Percentiles rank a stretch among this genome's conserved stretches.
phyloP scores from a whole-genome alignment of 2,113 vertebrate genomes.

The Cinclus mexicanus region DNA sequence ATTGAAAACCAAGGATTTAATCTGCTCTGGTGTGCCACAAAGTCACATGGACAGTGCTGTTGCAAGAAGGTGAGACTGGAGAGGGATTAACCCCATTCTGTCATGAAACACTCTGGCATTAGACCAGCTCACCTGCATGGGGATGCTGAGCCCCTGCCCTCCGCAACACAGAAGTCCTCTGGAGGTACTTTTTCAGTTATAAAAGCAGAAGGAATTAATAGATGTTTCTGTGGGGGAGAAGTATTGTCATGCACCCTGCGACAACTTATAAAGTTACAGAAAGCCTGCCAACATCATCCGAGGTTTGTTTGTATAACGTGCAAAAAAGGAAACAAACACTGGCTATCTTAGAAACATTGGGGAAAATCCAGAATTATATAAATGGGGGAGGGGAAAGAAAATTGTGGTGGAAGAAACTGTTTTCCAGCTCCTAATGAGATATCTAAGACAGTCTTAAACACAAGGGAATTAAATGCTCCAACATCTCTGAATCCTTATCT shows the following conservation, averaged over 20 bases:
- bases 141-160: not conserved
- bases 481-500: not conserved
- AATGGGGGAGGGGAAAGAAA: not conserved
- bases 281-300: slow-evolving; percentile 17
- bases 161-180: not conserved
- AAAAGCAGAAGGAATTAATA: not conserved
- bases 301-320: slow-evolving; percentile 43
- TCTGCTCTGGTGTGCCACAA: not conserved
- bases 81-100: not conserved
- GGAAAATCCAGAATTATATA: slow-evolving; percentile 49
- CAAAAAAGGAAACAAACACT: slow-evolving; percentile 40
- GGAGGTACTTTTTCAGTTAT: not conserved
- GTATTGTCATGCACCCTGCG: not conserved
- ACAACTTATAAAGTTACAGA: slow-evolving; percentile 14
- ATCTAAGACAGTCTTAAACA: not conserved
- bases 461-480: not conserved
- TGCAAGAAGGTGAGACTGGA: not conserved
- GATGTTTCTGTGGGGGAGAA: not conserved
- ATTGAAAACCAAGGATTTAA: not conserved
- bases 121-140: not conserved
- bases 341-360: slow-evolving; percentile 20
- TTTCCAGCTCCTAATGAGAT: not conserved
- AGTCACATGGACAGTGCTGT: not conserved
- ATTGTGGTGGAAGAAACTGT: not conserved
- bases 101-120: not conserved